Evolutionary conservation across 53 echinoderm and acorn worm genomes (phyloP).

Genomic region (Arbacia lixula): DNA sequence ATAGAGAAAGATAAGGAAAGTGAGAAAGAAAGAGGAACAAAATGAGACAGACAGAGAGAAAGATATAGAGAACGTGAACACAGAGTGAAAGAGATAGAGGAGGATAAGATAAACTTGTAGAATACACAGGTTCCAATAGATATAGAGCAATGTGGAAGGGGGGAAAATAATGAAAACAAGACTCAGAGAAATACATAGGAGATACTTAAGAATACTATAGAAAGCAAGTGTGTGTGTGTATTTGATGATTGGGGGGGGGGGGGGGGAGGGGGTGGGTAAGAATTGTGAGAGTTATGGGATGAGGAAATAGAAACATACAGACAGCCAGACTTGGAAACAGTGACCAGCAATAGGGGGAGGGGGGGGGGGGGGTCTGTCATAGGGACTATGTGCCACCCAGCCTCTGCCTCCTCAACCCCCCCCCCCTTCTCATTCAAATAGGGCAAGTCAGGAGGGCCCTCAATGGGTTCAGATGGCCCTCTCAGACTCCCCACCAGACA

Average conservation of each 20-base stretch:
- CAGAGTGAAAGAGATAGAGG: background rate
- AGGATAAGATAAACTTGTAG: background rate
- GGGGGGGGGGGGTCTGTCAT: background rate
- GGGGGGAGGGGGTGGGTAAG: background rate
- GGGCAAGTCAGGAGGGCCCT: conserved; percentile 5
- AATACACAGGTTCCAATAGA: background rate
- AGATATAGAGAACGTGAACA: background rate
- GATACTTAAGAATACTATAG: background rate
- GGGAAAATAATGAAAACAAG: background rate
- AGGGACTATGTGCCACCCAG: conserved; percentile 27
- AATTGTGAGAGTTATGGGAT: background rate
- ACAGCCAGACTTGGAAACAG: conserved; percentile 1
- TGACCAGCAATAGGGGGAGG: no score
- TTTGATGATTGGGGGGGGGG: background rate
- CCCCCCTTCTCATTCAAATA: background rate
- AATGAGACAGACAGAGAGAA: background rate
- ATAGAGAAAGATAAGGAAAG: background rate
- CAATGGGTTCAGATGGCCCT: conserved; percentile 17
- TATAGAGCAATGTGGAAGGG: background rate
- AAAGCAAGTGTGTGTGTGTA: background rate
- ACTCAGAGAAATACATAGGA: background rate
- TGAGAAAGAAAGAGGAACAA: background rate
- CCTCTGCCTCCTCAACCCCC: background rate
- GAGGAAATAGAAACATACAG: conserved; percentile 1
- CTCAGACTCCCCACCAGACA: conserved; percentile 1